These are phyloP conservation scores for Margaritifera margaritifera DNA, from an alignment of 2,888 invertebrate species.

Conservation along the genomic window DNA sequence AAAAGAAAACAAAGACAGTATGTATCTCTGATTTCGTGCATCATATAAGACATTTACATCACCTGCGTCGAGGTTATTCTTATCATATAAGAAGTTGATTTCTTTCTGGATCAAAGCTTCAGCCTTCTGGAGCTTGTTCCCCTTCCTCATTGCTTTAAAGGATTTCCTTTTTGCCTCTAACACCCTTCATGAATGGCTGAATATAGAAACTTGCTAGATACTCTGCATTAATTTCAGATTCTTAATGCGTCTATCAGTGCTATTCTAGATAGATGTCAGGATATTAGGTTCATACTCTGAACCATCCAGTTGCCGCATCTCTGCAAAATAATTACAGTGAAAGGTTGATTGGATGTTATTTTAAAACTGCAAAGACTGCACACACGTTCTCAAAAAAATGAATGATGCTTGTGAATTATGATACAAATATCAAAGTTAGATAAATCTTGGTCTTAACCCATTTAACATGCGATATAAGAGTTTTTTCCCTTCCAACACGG, in stretches of 20 bases:
- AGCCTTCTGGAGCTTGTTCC: constrained; percentile 9
- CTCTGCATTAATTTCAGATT: not conserved
- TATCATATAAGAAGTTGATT: not conserved
- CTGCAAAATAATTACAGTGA: not conserved
- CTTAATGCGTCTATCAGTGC: not conserved
- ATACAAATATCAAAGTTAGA: too few relatives aligned
- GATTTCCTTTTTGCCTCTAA: constrained; percentile 7
- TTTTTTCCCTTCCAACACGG: too few relatives aligned
- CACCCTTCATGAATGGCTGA: constrained; percentile 7
- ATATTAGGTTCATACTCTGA: constrained; percentile 1
- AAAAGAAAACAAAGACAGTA: too few relatives aligned
- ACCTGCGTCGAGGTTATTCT: not conserved
- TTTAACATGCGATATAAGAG: too few relatives aligned
- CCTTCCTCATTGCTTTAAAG: constrained; percentile 7
- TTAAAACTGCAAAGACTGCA: too few relatives aligned
- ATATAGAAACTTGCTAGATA: not conserved
- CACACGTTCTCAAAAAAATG: too few relatives aligned
- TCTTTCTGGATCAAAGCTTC: constrained; percentile 1
- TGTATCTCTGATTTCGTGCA: not conserved
- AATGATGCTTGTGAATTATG: too few relatives aligned
- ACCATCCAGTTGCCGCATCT: not conserved
- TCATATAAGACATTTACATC: not conserved
- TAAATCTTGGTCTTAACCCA: too few relatives aligned
- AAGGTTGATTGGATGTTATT: not conserved
- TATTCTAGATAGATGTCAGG: not conserved